Evolutionary conservation across 2,888 invertebrate genomes (phyloP), one percentile per base, ranked within the genome.

Genomic region (Plebejus argus): DNA sequence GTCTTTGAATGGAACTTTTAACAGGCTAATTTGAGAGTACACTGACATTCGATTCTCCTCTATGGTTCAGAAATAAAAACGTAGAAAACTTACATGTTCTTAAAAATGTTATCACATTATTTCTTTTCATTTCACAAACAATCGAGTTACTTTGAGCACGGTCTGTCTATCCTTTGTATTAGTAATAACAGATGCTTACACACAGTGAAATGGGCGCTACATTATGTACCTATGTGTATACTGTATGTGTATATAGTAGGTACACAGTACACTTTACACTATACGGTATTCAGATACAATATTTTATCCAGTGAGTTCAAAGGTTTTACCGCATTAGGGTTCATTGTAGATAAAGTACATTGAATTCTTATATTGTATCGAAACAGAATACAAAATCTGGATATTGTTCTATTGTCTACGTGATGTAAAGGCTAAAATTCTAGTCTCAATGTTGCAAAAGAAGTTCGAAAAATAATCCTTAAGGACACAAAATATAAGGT

Each of bases 311-410:
- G 18, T 39, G 20, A 71, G 71, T 71, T 39, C 35, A 71, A 71
- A 71, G 71, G 71, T 39, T 71, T 35, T 71, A 39, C n/a, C 71
- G 71, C 10, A 71, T 71, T 71, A 71, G 18, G 70, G 71, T 71
- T 39, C 39, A 71, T 71, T 71, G 71, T 71, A n/a, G 71, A 71
- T 39, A 71, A 66, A 66, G 66, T 66, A 66, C 28, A 66, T 66
- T 33, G 28, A 66, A 66, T 66, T 66, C 33, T 66, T 66, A 66
- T 66, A 66, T 33, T 66, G 66, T 66, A 66, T 66, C 15, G 18
- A 15, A 66, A 66, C 23, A 66, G 33, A 66, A 66, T 66, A 66
- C 66, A 66, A 66, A 66, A 66, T 66, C 66, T 66, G 66, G 18
- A 66, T 66, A 66, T 66, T 66, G 18, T 66, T 66, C 66, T 33